A percentile compares a stretch with the other conserved stretches of the same genome.
These are phyloP conservation scores for Strix uralensis DNA, from an alignment of 2,113 vertebrate species.

Conservation along the genomic window DNA sequence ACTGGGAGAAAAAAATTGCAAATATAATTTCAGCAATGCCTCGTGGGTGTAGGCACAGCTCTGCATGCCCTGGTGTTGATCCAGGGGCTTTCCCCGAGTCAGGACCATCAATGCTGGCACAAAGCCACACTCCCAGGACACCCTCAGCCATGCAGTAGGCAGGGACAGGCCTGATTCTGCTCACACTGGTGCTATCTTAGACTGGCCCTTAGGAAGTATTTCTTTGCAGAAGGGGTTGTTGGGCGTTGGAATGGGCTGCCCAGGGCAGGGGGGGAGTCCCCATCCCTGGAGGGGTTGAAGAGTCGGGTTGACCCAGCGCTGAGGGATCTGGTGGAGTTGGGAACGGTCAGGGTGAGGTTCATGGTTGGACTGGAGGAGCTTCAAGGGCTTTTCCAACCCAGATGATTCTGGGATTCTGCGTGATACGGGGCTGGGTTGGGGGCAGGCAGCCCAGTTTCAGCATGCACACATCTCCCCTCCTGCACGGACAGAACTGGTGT, in stretches of 20 bases:
- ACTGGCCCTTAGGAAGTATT: no score
- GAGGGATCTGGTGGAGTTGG: no score
- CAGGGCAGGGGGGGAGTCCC: no score
- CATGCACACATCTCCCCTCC: not conserved
- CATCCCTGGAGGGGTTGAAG: no score
- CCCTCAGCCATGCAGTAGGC: not conserved
- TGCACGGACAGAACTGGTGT: not conserved
- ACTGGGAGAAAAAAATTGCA: not conserved
- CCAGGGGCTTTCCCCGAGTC: rapidly evolving
- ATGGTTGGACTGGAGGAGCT: no score
- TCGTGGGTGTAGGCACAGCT: not conserved
- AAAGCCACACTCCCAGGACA: no score
- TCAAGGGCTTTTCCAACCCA: no score
- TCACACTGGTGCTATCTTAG: not conserved
- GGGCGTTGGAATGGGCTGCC: no score
- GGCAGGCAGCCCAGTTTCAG: not conserved
- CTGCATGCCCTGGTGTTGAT: rapidly evolving
- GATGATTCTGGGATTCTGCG: no score
- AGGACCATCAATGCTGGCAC: not conserved
- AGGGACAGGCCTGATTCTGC: not conserved
- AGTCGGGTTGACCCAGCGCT: no score
- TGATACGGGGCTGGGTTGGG: not conserved
- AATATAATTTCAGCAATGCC: not conserved
- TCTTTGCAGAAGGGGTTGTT: no score
- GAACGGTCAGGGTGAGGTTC: no score